Evolutionary conservation across 37 sponge, comb jelly and placozoan species (phyloP), one percentile per base, ranked within the genome.

Genomic region (Spongia lamella): DNA sequence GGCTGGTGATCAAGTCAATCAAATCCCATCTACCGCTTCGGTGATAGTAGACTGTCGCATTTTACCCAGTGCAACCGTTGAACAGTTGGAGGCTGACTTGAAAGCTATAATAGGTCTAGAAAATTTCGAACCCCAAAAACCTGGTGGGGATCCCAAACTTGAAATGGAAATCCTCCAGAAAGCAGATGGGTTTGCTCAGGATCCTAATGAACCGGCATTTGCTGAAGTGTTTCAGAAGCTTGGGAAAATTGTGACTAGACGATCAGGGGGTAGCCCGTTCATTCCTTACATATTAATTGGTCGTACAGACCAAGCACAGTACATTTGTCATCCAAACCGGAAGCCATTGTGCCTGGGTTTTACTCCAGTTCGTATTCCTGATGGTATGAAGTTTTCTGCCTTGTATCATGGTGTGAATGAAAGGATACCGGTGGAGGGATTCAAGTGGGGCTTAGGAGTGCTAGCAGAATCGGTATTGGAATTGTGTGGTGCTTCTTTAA

Each of bases 371-470:
- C 50, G 78, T 20, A 22, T 92, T n/a, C 88, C 85, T 0, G 66
- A 58, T 1, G 85, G 76, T 20, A 58, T 88, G 15, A 79, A 80
- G 37, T 84, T 92, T 33, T 58, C 50, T 15, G 25, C 55, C 0
- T 56, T 92, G 67, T 92, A 81, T 72, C 93, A 92, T 53, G 85
- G 89, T 9, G 83, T 76, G 32, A 92, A 92, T 38, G 93, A 92
- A 66, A 52, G 93, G 27, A 81, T 92, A 16, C 85, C 88, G 13
- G 82, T 92, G 36, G 63, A 72, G 26, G 86, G 89, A 24, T 84
- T 84, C 71, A 92, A 87, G 56, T 92, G 93, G 93, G 93, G 93
- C 2, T 22, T 92, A 32, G 21, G 68, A 3, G 77, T 91, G 9
- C 62, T 91, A 26, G 38, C 63, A 37, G 88, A 92, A 27, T 79